These are phyloP conservation scores for Thryonomys swinderianus DNA, from an alignment of 2,113 vertebrate genomes.

Conservation along the genomic window DNA sequence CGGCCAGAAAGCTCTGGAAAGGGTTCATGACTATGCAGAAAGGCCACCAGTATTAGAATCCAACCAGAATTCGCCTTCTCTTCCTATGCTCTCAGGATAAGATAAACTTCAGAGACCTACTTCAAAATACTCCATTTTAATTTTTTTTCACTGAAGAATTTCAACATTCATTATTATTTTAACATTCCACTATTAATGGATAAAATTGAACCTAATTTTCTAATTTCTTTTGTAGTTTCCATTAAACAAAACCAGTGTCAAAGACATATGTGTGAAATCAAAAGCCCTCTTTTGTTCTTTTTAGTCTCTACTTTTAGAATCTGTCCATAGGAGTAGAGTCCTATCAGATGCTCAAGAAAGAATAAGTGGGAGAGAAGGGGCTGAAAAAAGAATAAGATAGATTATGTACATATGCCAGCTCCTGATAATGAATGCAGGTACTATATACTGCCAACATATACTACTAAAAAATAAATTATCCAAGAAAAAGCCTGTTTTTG, in stretches of 20 bases:
- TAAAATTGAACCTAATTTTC: not conserved
- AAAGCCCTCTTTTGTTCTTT: not conserved
- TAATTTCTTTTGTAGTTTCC: not conserved
- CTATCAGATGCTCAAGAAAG: not conserved
- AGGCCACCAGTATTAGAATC: not conserved
- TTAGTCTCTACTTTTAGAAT: not conserved
- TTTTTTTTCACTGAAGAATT: not conserved
- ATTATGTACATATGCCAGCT: not conserved
- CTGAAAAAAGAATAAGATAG: not conserved
- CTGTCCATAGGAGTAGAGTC: not conserved
- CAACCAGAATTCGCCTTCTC: not conserved
- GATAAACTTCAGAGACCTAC: not conserved
- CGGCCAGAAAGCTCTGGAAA: not conserved
- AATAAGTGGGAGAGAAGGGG: not conserved
- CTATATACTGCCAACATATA: not conserved
- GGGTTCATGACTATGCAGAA: not conserved
- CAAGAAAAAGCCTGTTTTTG: not conserved
- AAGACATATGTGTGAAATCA: not conserved
- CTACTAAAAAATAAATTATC: not conserved
- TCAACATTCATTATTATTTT: no score
- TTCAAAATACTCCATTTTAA: no score
- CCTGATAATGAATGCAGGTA: not conserved
- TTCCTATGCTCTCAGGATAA: not conserved
- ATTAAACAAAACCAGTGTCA: slow-evolving; percentile 4
- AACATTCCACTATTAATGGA: not conserved